Percentiles rank a stretch among this genome's conserved stretches.
Evolutionary conservation across 2,888 invertebrate species (phyloP).

Genomic region (Norana najaformis): DNA sequence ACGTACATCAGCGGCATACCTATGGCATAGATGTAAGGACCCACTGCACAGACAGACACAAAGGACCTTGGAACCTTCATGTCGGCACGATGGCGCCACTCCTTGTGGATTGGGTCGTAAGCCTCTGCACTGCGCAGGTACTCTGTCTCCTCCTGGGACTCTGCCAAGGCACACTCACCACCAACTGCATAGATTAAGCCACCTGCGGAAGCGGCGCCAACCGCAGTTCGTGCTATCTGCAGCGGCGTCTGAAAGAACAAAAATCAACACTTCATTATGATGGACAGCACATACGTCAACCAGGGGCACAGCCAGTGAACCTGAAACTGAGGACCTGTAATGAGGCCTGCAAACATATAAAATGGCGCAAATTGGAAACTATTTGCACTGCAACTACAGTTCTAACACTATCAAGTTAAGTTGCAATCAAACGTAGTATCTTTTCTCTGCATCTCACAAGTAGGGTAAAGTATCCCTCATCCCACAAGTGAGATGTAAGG

Average conservation of each 20-base stretch:
- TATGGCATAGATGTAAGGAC: constrained; percentile 65
- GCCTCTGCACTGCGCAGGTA: constrained; percentile 57
- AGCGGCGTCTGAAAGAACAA: constrained; percentile 49
- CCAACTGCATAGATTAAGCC: constrained; percentile 58
- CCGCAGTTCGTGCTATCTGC: constrained; percentile 58
- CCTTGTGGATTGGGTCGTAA: constrained; percentile 54
- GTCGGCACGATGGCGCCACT: constrained; percentile 39
- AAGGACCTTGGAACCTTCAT: constrained; percentile 51
- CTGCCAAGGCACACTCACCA: constrained; percentile 58
- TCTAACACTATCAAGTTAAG: background rate
- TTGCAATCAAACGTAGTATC: background rate
- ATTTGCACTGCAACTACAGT: background rate
- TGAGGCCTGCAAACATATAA: no score
- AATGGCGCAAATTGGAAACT: no score
- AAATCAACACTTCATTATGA: background rate
- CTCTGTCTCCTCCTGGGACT: constrained; percentile 55
- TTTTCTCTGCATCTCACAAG: background rate
- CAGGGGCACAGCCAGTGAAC: background rate
- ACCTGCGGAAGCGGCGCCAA: constrained; percentile 54
- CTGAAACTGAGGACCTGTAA: background rate
- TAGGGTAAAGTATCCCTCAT: background rate
- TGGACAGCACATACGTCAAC: background rate
- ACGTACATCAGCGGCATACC: constrained; percentile 48
- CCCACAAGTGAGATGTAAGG: no score
- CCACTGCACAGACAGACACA: constrained; percentile 84